These are phyloP conservation scores for Rhipidura dahli DNA, from an alignment of 2,113 vertebrate genomes.

Conservation along the genomic window DNA sequence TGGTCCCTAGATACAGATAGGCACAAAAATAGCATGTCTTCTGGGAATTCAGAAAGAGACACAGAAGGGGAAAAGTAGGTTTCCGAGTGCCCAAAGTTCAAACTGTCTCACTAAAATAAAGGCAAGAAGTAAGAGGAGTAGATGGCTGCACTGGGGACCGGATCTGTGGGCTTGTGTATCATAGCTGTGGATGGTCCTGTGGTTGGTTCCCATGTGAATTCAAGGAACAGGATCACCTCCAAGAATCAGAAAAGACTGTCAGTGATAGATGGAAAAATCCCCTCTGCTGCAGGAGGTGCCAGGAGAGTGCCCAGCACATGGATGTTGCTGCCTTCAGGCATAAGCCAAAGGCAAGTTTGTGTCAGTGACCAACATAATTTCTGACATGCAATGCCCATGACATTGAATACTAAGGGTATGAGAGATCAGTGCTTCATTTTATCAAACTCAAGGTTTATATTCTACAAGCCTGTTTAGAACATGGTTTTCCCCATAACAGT, in stretches of 20 bases:
- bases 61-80: neutral
- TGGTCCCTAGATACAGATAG: neutral
- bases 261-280: neutral
- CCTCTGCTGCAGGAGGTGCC: neutral
- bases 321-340: neutral
- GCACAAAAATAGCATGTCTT: neutral
- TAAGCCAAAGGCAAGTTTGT: neutral
- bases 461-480: neutral
- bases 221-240: neutral
- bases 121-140: neutral
- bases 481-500: neutral
- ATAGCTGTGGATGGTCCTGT: neutral
- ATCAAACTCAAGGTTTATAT: constrained; percentile 1
- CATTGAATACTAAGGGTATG: constrained; percentile 30
- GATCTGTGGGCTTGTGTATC: neutral
- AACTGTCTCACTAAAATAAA: neutral
- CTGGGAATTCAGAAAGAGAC: neutral
- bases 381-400: neutral
- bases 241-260: neutral
- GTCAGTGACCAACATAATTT: neutral
- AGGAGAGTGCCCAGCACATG: neutral
- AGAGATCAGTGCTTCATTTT: constrained; percentile 31
- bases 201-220: neutral
- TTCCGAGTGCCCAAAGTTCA: neutral
- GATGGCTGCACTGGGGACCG: neutral